Percentiles rank a stretch among this genome's conserved stretches.
phyloP scores from a whole-genome alignment of 2,113 vertebrate genomes.

The Psophia crepitans region DNA sequence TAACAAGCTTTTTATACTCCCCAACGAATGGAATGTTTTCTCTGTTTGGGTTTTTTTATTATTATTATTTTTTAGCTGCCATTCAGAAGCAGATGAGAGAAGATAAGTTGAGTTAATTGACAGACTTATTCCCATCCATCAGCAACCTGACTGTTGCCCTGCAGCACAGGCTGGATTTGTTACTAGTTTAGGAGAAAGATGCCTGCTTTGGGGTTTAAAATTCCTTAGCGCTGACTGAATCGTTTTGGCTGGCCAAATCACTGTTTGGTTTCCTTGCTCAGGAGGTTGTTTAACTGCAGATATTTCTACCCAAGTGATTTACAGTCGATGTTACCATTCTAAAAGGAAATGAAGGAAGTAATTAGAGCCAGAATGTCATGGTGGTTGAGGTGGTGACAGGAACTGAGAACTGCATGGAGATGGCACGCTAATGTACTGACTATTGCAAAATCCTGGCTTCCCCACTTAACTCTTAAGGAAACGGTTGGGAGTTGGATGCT shows the following conservation, averaged over 20 bases:
- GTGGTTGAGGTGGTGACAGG: background rate
- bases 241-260: background rate
- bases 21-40: background rate
- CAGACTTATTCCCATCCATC: background rate
- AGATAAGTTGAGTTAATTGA: background rate
- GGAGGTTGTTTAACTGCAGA: background rate
- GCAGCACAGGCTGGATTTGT: background rate
- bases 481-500: background rate
- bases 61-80: background rate
- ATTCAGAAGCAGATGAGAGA: background rate
- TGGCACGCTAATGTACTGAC: background rate
- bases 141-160: background rate
- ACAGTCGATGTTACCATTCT: background rate
- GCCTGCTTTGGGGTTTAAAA: background rate
- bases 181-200: background rate
- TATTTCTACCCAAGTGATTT: background rate
- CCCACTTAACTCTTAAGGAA: background rate
- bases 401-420: background rate
- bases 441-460: background rate
- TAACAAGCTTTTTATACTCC: background rate
- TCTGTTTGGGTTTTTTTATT: no score
- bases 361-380: background rate
- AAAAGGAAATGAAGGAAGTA: background rate
- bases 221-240: background rate
- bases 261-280: background rate